Base-by-base conservation (phyloP, 2,888 invertebrate genomes). In the Pemphredon lugubris region DNA sequence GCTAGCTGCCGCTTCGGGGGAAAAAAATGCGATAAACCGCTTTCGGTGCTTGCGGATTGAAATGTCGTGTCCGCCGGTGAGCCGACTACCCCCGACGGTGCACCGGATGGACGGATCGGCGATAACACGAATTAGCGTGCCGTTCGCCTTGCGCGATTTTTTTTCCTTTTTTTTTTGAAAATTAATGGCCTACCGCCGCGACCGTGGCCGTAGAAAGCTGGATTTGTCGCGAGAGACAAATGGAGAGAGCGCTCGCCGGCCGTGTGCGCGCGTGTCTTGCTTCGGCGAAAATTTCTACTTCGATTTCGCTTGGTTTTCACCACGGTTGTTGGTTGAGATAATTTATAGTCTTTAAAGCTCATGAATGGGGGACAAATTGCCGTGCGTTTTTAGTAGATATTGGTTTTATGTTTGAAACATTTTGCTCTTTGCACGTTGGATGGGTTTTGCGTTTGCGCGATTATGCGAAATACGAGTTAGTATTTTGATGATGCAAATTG, bases 1-100 rank as follows among this genome's bases (percentile, higher is more conserved):
- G 57, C 34, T 71, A 50, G 53, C 61, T 63, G 70, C 57, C 45
- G 50, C 30, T 1, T 16, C 16, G 20, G 44, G 11, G 26, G 32
- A 32, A 53, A 73, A 73, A 77, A 75, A 73, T 64, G 64, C 79
- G 81, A 78, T 80, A 80, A 80, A 80, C 80, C 81, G 80, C 79
- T 80, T 80, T 81, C 73, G 68, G 66, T 81, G 81, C 81, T 80
- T 73, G 79, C 73, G 79, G 80, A 80, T 80, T 80, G 81, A 78
- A 78, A 79, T 81, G 81, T 78, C 81, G 81, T 75, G 73, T 72
- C 65, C 74, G 69, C 71, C 74, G 60, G 42, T 60, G 65, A 58
- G 77, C 66, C 44, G 68, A 48, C 59, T 63, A 74, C 42, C 74
- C 69, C 68, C 69, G 73, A 59, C 70, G 59, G 40, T 73, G n/a